These are phyloP conservation scores for Drosophila pachea DNA, from an alignment of 1,140 invertebrate genomes.

Conservation along the genomic window DNA sequence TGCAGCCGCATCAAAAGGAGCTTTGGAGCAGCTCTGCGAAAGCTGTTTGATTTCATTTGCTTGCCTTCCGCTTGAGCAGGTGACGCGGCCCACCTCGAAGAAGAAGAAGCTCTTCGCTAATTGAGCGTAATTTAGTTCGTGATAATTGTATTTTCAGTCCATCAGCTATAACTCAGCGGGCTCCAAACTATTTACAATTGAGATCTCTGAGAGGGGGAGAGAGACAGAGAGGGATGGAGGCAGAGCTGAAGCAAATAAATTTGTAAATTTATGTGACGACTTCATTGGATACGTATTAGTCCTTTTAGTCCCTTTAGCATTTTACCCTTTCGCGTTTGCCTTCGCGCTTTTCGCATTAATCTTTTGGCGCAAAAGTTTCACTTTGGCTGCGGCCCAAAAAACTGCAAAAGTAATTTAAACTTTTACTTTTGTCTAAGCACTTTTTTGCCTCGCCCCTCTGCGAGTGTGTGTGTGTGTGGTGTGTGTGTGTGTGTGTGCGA, in stretches of 20 bases:
- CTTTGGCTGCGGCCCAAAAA: constrained; percentile 38
- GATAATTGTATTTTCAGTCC: constrained; percentile 1
- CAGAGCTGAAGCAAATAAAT: constrained; percentile 13
- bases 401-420: constrained; percentile 71
- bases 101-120: background rate
- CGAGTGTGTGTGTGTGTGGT: constrained; percentile 17
- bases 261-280: constrained; percentile 38
- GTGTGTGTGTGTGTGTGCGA: constrained; percentile 2
- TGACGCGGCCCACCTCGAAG: too few species aligned
- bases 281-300: constrained; percentile 45
- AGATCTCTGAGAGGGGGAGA: constrained; percentile 6
- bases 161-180: background rate
- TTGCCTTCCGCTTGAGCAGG: too few species aligned
- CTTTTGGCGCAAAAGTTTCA: constrained; percentile 59
- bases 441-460: constrained; percentile 2
- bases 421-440: constrained; percentile 56
- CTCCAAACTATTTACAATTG: constrained; percentile 23
- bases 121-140: constrained; percentile 1
- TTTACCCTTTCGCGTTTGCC: constrained; percentile 40
- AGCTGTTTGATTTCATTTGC: too few species aligned
- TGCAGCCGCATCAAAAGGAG: too few species aligned
- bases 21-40: too few species aligned
- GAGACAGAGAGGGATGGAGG: background rate
- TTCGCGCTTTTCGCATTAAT: constrained; percentile 38
- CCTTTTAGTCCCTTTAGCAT: constrained; percentile 26